Evolutionary conservation across 2,113 vertebrate species (phyloP), one percentile per base, ranked within the genome.

Genomic region (Leptosomus discolor): DNA sequence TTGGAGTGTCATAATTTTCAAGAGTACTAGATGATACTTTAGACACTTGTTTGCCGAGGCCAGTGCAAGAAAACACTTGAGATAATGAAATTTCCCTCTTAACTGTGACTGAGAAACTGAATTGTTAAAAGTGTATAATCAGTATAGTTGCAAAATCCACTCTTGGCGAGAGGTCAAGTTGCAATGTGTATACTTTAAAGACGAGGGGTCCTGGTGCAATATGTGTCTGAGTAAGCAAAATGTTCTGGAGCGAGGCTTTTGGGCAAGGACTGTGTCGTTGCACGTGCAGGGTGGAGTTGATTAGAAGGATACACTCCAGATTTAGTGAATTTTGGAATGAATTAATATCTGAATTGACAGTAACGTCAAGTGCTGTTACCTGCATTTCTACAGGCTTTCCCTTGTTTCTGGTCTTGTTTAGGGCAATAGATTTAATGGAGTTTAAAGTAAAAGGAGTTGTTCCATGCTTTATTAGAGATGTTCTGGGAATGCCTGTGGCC

Each of bases 221-320:
- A 6, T 11, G 15, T 1, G 1, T 22, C 5, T 34, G 8, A 85
- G 27, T 46, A 75, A 91, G 50, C 20, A 32, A 48, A 87, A 54
- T n/a, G 45, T 54, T 63, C 19, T 4, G 5, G 26, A 67, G 21
- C 0, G 1, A 58, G 75, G 26, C 63, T 85, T 37, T 92, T 1
- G 8, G 48, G 30, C 1, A 3, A 82, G 34, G 15, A 8, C 22
- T 13, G 3, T 26, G 19, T 41, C 0, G 0, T 69, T 0, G 0
- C 41, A 13, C 17, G 2, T 39, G 32, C 26, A 68, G 46, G 30
- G 9, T 67, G 32, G n/a, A 86, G 54, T 34, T 37, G 23, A 36
- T 88, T 63, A 24, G 5, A 45, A 27, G 10, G 9, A 5, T 64
- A 13, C 4, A 1, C 39, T 90, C 30, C 29, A 39, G 30, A 18